Conservation (phyloP, 2,888 invertebrate genomes). For the Anarsia innoxiella region DNA sequence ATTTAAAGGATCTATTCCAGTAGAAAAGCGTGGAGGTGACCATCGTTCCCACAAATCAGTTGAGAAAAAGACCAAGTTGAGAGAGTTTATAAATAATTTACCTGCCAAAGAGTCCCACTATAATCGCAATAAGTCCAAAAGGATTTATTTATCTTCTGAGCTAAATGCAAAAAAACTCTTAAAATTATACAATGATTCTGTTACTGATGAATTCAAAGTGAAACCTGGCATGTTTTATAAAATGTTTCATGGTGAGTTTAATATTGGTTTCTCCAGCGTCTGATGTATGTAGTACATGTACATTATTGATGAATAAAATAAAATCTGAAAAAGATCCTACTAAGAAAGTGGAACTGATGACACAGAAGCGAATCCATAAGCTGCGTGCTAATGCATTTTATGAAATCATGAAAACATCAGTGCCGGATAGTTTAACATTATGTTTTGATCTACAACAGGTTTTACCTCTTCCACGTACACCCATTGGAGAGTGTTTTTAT, state of each 20-base stretch:
- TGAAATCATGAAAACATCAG: constrained; percentile 6
- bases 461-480: constrained; percentile 7
- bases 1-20: not conserved
- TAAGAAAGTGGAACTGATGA: constrained; percentile 10
- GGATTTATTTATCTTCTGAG: constrained; percentile 10
- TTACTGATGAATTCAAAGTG: constrained; percentile 14
- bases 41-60: not conserved
- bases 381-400: constrained; percentile 13
- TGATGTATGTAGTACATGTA: constrained; percentile 13
- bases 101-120: constrained; percentile 14
- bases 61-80: constrained; percentile 12
- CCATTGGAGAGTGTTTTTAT: constrained; percentile 8
- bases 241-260: constrained; percentile 16
- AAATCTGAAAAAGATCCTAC: constrained; percentile 14
- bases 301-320: constrained; percentile 10
- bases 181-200: constrained; percentile 12
- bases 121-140: constrained; percentile 13
- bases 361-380: constrained; percentile 11
- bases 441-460: constrained; percentile 11
- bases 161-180: constrained; percentile 8
- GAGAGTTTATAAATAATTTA: constrained; percentile 11
- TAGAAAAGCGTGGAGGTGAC: not conserved
- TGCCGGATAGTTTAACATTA: not conserved
- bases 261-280: constrained; percentile 16
- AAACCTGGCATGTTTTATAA: constrained; percentile 13